These are phyloP conservation scores for Stegodyphus mimosarum DNA, from an alignment of 1,140 invertebrate species.

Conservation along the genomic window DNA sequence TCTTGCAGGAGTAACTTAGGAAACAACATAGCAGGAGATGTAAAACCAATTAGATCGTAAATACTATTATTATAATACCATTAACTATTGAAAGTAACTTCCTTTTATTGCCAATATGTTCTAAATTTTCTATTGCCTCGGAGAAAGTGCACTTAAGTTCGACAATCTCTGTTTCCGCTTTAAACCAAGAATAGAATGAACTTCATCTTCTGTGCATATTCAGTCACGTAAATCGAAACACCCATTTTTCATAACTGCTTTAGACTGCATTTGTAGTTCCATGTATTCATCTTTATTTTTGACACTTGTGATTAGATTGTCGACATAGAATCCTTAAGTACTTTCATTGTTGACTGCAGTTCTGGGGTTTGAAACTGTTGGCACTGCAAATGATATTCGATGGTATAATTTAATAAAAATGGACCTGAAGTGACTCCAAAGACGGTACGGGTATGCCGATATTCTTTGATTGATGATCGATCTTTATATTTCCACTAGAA, in stretches of 20 bases:
- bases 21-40: neutral
- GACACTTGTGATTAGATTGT: conserved; percentile 10
- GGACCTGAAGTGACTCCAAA: conserved; percentile 1
- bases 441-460: neutral
- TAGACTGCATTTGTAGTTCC: neutral
- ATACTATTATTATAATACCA: conserved; percentile 29
- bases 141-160: neutral
- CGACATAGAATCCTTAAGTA: conserved; percentile 5
- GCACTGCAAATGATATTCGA: neutral
- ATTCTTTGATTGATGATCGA: neutral
- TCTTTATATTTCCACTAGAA: conserved; percentile 3
- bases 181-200: conserved; percentile 2
- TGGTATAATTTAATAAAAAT: neutral
- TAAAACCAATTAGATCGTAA: conserved; percentile 24
- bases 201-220: neutral
- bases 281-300: neutral
- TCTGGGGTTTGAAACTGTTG: conserved; percentile 7
- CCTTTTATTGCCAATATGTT: neutral
- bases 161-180: conserved; percentile 13
- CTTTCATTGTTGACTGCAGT: neutral
- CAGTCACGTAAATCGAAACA: neutral
- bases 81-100: neutral
- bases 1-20: conserved; percentile 21
- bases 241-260: neutral
- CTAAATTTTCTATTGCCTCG: neutral